Evolutionary conservation across 2,888 invertebrate genomes (phyloP).

Genomic region (Dascillus cervinus): DNA sequence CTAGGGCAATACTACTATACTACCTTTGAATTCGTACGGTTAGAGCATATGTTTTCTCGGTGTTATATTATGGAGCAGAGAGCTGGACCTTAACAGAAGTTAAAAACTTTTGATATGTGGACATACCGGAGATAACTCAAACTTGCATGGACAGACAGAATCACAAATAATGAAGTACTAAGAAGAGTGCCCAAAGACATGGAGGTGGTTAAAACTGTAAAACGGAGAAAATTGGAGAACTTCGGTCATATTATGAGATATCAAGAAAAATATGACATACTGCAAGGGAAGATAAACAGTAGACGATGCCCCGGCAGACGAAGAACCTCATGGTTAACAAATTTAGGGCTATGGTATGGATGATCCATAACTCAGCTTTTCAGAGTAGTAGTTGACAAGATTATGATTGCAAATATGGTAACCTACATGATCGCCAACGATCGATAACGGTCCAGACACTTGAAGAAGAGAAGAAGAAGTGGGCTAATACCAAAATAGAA

Average conservation of each 20-base stretch:
- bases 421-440: too few species aligned
- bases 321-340: constrained; percentile 6
- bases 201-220: constrained; percentile 4
- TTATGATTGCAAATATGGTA: constrained; percentile 2
- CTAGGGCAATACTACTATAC: too few species aligned
- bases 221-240: constrained; percentile 1
- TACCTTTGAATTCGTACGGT: too few species aligned
- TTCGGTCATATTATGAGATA: constrained; percentile 5
- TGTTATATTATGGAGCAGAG: constrained; percentile 3
- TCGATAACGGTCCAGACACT: constrained; percentile 2
- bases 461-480: constrained; percentile 3
- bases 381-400: constrained; percentile 1
- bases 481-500: too few species aligned
- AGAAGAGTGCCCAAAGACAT: constrained; percentile 3
- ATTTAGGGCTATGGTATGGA: constrained; percentile 3
- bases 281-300: constrained; percentile 4
- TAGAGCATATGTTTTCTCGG: constrained; percentile 4
- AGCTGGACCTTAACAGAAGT: too few species aligned
- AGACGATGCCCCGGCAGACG: constrained; percentile 4
- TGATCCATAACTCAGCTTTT: background rate
- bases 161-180: constrained; percentile 1
- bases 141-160: constrained; percentile 3
- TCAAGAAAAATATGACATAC: constrained; percentile 5
- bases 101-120: constrained; percentile 4
- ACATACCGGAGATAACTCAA: constrained; percentile 1